A percentile compares a stretch with the other conserved stretches of the same genome.
Evolutionary conservation across 2,888 invertebrate genomes (phyloP).

Genomic region (Frankliniella fusca): DNA sequence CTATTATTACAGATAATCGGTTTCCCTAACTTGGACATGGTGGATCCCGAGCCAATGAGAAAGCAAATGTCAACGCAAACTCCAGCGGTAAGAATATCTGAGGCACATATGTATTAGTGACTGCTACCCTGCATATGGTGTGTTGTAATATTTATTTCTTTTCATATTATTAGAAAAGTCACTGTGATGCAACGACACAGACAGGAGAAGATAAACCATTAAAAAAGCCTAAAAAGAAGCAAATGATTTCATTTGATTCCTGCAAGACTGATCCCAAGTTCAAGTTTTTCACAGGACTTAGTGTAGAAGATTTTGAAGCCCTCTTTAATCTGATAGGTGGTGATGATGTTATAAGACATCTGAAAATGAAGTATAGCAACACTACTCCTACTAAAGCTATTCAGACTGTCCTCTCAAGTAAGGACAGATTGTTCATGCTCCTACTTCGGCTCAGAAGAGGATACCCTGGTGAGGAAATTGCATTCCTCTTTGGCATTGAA

Average conservation of each 20-base stretch:
- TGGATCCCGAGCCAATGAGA: background rate
- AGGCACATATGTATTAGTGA: background rate
- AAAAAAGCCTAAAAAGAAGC: background rate
- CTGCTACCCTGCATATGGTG: background rate
- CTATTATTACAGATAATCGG: background rate
- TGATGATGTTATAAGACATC: background rate
- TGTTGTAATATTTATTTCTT: background rate
- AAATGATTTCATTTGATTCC: background rate
- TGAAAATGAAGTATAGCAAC: background rate
- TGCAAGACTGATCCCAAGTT: background rate
- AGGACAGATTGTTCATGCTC: background rate
- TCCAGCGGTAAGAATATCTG: background rate
- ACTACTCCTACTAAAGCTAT: background rate
- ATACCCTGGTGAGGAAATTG: background rate
- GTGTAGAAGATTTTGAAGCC: background rate
- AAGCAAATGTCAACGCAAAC: background rate
- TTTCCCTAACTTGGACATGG: background rate
- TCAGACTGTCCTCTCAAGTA: background rate
- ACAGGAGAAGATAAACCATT: too few relatives aligned
- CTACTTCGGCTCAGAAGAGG: background rate
- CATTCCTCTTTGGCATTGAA: background rate
- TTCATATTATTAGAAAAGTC: background rate
- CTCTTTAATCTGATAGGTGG: background rate
- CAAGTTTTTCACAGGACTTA: background rate
- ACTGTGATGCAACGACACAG: background rate